Base-by-base conservation (phyloP, 2,888 invertebrate species). In the Schrankia costaestrigalis region DNA sequence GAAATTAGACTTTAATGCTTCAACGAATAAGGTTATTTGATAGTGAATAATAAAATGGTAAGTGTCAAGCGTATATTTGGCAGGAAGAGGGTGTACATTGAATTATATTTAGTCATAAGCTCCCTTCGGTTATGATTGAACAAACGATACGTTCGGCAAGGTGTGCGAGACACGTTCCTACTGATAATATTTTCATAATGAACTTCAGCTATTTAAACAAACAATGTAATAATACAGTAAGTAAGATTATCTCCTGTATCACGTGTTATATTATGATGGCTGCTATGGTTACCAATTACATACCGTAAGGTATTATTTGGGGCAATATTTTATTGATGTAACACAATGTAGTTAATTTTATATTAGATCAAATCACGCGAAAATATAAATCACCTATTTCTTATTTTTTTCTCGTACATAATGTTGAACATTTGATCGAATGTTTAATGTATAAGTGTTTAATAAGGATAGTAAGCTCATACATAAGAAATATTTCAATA, bases 41-140 rank as follows among this genome's bases (percentile, higher is more conserved):
- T 30, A 39, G 33, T 38, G 67, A 45, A 63, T 31, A 15, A 14
- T 45, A 40, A 30, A 30, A 27, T 72, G 63, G 74, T 74, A 63
- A 64, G 64, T 63, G 54, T 48, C 57, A 63, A 60, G 67, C 69
- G 71, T 74, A 81, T 80, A 81, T 85, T 84, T 80, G 81, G 81
- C 84, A 85, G 87, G 85, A 86, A 84, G 86, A 86, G 86, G 86
- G 87, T 82, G 84, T 82, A 74, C 75, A 80, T 80, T 77, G 78
- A 78, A 81, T 81, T 87, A 86, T 86, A 85, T 86, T 85, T 84
- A 86, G 86, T 83, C 73, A 67, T 69, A 78, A 73, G 77, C 80
- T 79, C 78, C 79, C 78, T 76, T 42, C 70, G 71, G 74, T 72
- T 71, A 77, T 80, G 84, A 82, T 83, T 72, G 69, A 79, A 79